phyloP scores from a whole-genome alignment of 2,888 invertebrate genomes.

The Tenthredo scrophulariae region DNA sequence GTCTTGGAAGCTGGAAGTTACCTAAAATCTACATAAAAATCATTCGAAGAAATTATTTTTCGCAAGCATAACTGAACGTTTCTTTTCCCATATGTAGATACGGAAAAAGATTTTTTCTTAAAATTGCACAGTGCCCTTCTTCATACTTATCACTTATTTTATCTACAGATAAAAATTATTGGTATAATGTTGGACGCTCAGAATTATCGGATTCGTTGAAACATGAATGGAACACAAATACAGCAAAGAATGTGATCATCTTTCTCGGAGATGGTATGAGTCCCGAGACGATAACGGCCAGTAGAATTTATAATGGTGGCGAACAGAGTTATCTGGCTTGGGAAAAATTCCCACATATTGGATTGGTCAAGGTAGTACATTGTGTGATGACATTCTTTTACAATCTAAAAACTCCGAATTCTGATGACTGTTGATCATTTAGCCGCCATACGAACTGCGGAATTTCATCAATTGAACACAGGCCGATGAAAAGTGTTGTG shows the following conservation, averaged over 20 bases:
- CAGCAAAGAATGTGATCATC: slow-evolving; percentile 91
- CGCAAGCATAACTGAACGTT: too few relatives aligned
- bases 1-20: background rate
- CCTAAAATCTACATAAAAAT: too few relatives aligned
- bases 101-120: too few relatives aligned
- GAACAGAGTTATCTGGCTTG: slow-evolving; percentile 87
- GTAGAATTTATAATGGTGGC: slow-evolving; percentile 88
- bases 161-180: slow-evolving; percentile 73
- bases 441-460: too few relatives aligned
- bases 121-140: background rate
- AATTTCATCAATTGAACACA: background rate
- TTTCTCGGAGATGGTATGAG: slow-evolving; percentile 97
- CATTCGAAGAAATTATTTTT: too few relatives aligned
- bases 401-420: background rate
- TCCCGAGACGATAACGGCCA: slow-evolving; percentile 89
- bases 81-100: too few relatives aligned
- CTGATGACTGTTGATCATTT: too few relatives aligned
- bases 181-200: slow-evolving; percentile 75
- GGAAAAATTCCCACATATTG: slow-evolving; percentile 91
- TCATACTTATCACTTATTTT: background rate
- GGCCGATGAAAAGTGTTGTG: background rate
- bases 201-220: slow-evolving; percentile 81
- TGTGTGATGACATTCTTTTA: background rate
- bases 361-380: slow-evolving; percentile 87
- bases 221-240: slow-evolving; percentile 81